Evolutionary conservation across 2,888 invertebrate species (phyloP).

Genomic region (Leptothorax acervorum): DNA sequence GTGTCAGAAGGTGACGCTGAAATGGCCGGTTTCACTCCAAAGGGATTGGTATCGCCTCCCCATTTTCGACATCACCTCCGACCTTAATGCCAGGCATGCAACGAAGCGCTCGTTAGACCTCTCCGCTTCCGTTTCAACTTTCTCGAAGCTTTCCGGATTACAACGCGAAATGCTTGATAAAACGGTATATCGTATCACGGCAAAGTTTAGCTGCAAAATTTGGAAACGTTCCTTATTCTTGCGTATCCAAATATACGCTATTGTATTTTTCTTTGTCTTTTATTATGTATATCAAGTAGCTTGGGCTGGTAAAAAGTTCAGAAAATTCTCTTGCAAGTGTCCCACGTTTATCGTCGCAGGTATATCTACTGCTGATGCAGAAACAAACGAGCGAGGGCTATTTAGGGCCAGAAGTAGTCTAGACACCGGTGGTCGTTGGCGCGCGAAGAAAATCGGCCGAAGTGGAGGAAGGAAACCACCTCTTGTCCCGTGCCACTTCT

Average conservation of each 20-base stretch:
- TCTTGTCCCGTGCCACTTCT: constrained; percentile 60
- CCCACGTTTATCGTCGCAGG: not conserved
- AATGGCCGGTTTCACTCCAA: constrained; percentile 43
- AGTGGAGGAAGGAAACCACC: constrained; percentile 46
- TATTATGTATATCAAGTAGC: not conserved
- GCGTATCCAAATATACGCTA: not conserved
- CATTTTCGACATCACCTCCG: constrained; percentile 49
- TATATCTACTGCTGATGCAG: constrained; percentile 16
- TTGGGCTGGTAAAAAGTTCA: not conserved
- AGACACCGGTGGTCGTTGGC: constrained; percentile 32
- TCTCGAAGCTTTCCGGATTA: constrained; percentile 33
- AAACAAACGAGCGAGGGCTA: constrained; percentile 25
- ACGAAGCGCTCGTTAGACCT: constrained; percentile 38
- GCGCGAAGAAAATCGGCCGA: constrained; percentile 34
- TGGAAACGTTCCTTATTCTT: not conserved
- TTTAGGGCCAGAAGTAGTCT: constrained; percentile 1
- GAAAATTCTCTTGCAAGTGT: not conserved
- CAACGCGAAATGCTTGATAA: constrained; percentile 13
- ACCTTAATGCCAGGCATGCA: constrained; percentile 43
- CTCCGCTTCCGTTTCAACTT: constrained; percentile 43
- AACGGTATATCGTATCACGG: not conserved
- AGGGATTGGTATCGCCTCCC: constrained; percentile 1
- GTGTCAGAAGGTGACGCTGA: constrained; percentile 45
- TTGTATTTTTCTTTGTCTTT: not conserved
- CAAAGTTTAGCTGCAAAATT: not conserved